Conservation (phyloP, 2,888 invertebrate species). For the Linnaemya tessellans region DNA sequence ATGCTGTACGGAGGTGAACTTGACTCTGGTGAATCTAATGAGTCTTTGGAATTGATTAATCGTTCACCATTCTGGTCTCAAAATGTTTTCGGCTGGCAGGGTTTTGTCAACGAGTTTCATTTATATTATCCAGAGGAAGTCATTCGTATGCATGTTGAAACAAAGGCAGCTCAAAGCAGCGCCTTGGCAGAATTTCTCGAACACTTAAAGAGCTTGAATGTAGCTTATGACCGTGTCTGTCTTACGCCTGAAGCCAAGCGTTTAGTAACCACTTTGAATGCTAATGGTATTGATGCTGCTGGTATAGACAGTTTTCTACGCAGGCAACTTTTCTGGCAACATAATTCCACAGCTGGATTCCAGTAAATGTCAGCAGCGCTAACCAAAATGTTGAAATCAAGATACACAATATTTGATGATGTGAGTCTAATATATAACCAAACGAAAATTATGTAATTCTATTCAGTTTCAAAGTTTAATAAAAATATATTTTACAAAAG, state of each 20-base stretch:
- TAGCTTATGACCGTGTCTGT: slow-evolving; percentile 79
- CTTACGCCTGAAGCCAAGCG: slow-evolving; percentile 74
- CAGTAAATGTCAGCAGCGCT: background rate
- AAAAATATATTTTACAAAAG: too few species aligned
- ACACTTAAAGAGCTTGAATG: slow-evolving; percentile 74
- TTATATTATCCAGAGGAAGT: slow-evolving; percentile 77
- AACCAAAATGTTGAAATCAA: too few species aligned
- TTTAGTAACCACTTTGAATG: slow-evolving; percentile 74
- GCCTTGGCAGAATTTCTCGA: slow-evolving; percentile 78
- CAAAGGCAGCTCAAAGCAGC: slow-evolving; percentile 76
- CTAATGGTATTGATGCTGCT: slow-evolving; percentile 76
- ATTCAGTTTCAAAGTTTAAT: too few species aligned
- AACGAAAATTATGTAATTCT: too few species aligned
- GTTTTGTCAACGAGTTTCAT: slow-evolving; percentile 78
- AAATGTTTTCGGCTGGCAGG: slow-evolving; percentile 78
- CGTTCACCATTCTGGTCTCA: slow-evolving; percentile 76
- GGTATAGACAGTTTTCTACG: slow-evolving; percentile 78
- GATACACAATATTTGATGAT: background rate
- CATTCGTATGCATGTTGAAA: slow-evolving; percentile 75
- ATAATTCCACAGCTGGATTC: background rate
- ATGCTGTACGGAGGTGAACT: slow-evolving; percentile 72
- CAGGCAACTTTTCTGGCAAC: slow-evolving; percentile 78
- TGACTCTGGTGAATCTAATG: slow-evolving; percentile 75
- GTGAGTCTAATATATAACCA: background rate
- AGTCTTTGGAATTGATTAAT: slow-evolving; percentile 75